Evolutionary conservation across 2,113 vertebrate species (phyloP).

Genomic region (Triplophysa dalaica): DNA sequence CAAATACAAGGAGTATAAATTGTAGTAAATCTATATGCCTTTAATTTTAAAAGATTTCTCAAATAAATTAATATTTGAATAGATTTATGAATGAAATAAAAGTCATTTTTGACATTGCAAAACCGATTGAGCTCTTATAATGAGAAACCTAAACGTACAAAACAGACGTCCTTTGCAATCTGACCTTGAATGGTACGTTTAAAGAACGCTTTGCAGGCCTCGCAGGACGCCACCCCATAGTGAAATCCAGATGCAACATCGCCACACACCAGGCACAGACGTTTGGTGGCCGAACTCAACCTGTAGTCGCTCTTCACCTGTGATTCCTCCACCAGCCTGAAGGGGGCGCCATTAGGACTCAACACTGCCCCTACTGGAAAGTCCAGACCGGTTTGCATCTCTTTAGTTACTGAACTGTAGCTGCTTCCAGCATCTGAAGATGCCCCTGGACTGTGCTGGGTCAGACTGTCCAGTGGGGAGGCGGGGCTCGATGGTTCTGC

Average conservation of each 20-base stretch:
- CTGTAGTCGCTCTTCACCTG: constrained; percentile 80
- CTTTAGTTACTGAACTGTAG: constrained; percentile 87
- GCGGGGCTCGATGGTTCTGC: constrained; percentile 94
- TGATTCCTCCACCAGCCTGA: constrained; percentile 52
- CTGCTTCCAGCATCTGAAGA: constrained; percentile 95
- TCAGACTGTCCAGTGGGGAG: constrained; percentile 92
- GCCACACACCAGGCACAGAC: constrained; percentile 74
- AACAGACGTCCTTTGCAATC: background rate
- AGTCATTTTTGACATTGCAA: too few species aligned
- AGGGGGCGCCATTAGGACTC: background rate
- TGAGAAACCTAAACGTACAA: background rate
- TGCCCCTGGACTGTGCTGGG: constrained; percentile 92
- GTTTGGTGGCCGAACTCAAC: constrained; percentile 82
- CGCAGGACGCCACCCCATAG: constrained; percentile 76
- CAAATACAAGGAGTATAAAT: too few species aligned
- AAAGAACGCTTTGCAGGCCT: constrained; percentile 79
- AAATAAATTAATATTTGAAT: background rate
- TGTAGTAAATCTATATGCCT: too few species aligned
- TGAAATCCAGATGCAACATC: constrained; percentile 76
- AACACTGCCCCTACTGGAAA: constrained; percentile 65
- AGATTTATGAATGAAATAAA: background rate
- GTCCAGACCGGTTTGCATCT: constrained; percentile 84
- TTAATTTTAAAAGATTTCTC: background rate
- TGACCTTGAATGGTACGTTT: constrained; percentile 78
- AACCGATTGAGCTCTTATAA: too few species aligned